A percentile compares a stretch with the other conserved stretches of the same genome.
phyloP scores from a whole-genome alignment of 2,797 vertebrate species.

The Platyrinchus mystaceus region DNA sequence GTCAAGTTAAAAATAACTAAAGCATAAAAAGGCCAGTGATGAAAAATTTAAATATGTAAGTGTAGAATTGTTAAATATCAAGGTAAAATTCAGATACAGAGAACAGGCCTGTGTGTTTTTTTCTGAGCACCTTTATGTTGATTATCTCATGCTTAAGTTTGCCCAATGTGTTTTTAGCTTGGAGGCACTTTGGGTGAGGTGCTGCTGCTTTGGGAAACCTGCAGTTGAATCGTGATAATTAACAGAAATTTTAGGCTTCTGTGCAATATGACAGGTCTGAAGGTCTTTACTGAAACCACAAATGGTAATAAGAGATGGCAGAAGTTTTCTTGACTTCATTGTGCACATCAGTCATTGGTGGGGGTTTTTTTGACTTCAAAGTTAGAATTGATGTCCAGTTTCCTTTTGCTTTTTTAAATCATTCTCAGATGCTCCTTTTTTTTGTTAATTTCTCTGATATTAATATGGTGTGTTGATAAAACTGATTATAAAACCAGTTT shows the following conservation, averaged over 20 bases:
- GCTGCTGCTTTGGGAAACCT: background rate
- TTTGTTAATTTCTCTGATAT: background rate
- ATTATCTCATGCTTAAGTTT: background rate
- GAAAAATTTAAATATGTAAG: background rate
- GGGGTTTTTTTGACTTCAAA: background rate
- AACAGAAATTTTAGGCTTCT: background rate
- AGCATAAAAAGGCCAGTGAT: background rate
- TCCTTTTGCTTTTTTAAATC: background rate
- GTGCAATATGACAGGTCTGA: background rate
- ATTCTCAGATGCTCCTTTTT: background rate
- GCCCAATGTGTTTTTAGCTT: background rate
- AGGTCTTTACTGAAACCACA: background rate
- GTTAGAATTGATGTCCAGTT: background rate
- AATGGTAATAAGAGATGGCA: background rate
- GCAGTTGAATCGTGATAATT: background rate
- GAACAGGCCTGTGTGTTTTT: background rate
- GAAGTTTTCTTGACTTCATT: background rate
- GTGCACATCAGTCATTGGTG: background rate
- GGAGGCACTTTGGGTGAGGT: background rate
- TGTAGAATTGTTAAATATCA: background rate
- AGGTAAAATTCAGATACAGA: background rate
- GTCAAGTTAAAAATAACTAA: background rate
- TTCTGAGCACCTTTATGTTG: background rate
- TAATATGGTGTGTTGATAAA: background rate
- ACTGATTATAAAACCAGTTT: background rate